Base-by-base conservation (phyloP, 2,888 invertebrate species). In the Ormia ochracea region DNA sequence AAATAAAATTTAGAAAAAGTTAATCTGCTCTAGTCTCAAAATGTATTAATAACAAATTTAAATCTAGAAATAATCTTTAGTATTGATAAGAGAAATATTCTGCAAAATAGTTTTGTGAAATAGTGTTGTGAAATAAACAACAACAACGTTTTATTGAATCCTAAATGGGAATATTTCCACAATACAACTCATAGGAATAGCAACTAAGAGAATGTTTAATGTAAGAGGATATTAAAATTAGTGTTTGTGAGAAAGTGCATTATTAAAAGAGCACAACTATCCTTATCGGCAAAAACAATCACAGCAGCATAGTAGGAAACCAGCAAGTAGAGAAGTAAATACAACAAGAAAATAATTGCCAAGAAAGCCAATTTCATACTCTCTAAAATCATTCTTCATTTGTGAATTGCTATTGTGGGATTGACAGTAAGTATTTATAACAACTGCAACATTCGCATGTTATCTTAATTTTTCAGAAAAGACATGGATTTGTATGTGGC, bases 11-110 rank as follows among this genome's bases (percentile, higher is more conserved):
- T 26, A 66, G 43, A 45, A 21, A 61, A 33, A 56, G 7, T 70
- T 54, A 79, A 77, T 73, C 58, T 66, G 28, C 19, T 82, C 82
- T 82, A 82, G 82, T 82, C 82, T 43, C 76, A 76, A 66, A 48
- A 75, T 48, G 58, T 65, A 50, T 69, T 74, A 74, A 78, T 78
- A 81, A 81, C 81, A 81, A 77, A 70, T 74, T 81, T 54, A 50
- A 69, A 76, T 58, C 43, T 58, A 61, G 43, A 68, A 50, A 70
- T 59, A 28, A 21, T 63, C 28, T 45, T 56, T 52, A 65, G 23
- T 28, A 50, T 23, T 33, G 14, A 58, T 19, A 61, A 7, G 0
- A 50, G 38, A 68, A 61, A 61, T 52, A 38, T 21, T 41, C 14
- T 17, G 4, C 14, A 69, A 74, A 74, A 66, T 77, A 63, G 63